Evolutionary conservation across 2,797 vertebrate species (phyloP).

Genomic region (Sebastes itinus): DNA sequence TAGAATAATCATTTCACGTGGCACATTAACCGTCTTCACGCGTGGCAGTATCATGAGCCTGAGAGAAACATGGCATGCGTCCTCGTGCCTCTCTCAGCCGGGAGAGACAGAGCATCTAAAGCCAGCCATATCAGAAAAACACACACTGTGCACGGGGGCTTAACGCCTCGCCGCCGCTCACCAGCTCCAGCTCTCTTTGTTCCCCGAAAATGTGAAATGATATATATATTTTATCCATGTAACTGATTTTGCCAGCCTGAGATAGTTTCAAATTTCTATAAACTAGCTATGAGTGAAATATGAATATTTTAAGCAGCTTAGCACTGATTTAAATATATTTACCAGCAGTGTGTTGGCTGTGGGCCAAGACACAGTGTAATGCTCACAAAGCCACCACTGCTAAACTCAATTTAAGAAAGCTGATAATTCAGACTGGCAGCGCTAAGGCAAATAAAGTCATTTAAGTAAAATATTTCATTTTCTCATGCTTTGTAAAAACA

Average conservation of each 20-base stretch:
- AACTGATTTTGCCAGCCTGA: slow-evolving; percentile 83
- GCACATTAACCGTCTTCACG: slow-evolving; percentile 32
- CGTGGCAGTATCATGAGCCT: slow-evolving; percentile 28
- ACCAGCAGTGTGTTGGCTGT: slow-evolving; percentile 85
- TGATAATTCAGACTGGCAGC: slow-evolving; percentile 87
- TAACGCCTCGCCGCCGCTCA: slow-evolving; percentile 27
- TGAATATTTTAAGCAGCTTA: slow-evolving; percentile 95
- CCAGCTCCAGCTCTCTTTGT: slow-evolving; percentile 37
- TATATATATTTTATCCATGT: slow-evolving; percentile 68
- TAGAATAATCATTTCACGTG: slow-evolving; percentile 46
- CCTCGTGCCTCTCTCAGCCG: slow-evolving; percentile 22
- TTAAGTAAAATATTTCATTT: slow-evolving; percentile 83
- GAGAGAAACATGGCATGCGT: slow-evolving; percentile 45
- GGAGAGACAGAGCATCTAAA: slow-evolving; percentile 48
- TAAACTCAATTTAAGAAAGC: slow-evolving; percentile 87
- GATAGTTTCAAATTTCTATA: slow-evolving; percentile 88
- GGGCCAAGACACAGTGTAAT: slow-evolving; percentile 86
- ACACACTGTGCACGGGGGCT: slow-evolving; percentile 39
- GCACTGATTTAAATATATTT: slow-evolving; percentile 94
- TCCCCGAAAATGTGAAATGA: slow-evolving; percentile 46
- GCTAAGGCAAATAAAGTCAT: slow-evolving; percentile 89
- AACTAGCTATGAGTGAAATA: slow-evolving; percentile 89
- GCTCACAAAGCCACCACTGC: slow-evolving; percentile 85
- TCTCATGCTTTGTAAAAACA: slow-evolving; percentile 80
- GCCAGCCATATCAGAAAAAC: slow-evolving; percentile 60